Conservation (phyloP, 2,888 invertebrate genomes). For the Acanthacorydalis orientalis region DNA sequence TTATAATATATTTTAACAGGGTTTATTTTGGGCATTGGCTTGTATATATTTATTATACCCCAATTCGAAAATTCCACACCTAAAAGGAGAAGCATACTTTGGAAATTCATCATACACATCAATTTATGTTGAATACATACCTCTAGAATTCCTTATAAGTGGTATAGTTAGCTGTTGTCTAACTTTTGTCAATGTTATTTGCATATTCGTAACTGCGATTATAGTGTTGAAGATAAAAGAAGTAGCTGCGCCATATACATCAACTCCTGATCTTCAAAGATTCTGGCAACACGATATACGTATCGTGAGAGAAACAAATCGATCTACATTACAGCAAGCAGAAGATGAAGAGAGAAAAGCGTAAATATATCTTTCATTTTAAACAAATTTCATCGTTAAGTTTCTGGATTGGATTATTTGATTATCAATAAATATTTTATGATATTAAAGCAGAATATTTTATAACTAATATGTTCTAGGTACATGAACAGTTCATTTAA, state of each 20-base stretch:
- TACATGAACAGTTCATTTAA: slow-evolving; percentile 30
- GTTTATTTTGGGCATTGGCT: slow-evolving; percentile 54
- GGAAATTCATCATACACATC: slow-evolving; percentile 47
- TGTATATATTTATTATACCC: slow-evolving; percentile 55
- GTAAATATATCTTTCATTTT: not conserved
- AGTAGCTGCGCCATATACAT: slow-evolving; percentile 65
- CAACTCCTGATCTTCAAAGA: slow-evolving; percentile 51
- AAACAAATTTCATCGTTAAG: too few relatives aligned
- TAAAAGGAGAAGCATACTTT: slow-evolving; percentile 44
- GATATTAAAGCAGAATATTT: not conserved
- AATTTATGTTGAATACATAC: slow-evolving; percentile 55
- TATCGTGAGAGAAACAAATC: slow-evolving; percentile 51
- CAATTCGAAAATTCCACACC: slow-evolving; percentile 48
- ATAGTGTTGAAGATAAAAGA: slow-evolving; percentile 71
- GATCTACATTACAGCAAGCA: slow-evolving; percentile 20
- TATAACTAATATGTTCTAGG: slow-evolving; percentile 16
- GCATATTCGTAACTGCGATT: slow-evolving; percentile 67
- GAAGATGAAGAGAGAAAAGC: slow-evolving; percentile 6
- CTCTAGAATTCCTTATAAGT: slow-evolving; percentile 59
- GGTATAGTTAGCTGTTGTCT: slow-evolving; percentile 65
- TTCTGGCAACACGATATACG: slow-evolving; percentile 65
- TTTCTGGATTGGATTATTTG: too few relatives aligned
- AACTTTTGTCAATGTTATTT: slow-evolving; percentile 66
- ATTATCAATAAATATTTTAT: not conserved
- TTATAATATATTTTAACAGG: slow-evolving; percentile 27